Percentiles rank a stretch among this genome's conserved stretches.
phyloP scores from a whole-genome alignment of 1,140 invertebrate species.

The Sarcophaga bullata region DNA sequence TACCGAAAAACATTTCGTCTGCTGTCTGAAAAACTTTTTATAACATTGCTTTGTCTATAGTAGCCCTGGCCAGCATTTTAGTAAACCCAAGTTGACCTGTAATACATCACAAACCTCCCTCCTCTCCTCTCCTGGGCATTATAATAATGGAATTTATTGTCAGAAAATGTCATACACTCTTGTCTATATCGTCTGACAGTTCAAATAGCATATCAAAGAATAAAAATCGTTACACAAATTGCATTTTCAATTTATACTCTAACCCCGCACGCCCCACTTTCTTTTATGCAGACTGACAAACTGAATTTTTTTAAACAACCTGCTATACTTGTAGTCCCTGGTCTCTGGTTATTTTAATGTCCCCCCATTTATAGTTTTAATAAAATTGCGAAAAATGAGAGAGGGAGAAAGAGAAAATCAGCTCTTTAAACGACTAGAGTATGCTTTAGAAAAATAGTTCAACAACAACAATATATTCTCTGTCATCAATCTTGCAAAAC shows the following conservation, averaged over 20 bases:
- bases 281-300: not conserved
- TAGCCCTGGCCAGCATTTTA: no score
- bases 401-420: no score
- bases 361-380: no score
- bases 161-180: not conserved
- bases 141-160: slow-evolving; percentile 3
- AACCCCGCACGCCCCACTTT: not conserved
- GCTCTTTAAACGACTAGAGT: not conserved
- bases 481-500: slow-evolving; percentile 9
- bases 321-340: not conserved
- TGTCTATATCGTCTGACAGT: not conserved
- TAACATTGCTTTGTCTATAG: no score
- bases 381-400: no score
- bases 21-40: no score
- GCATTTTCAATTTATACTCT: not conserved
- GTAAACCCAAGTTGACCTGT: no score
- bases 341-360: no score
- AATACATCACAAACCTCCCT: no score
- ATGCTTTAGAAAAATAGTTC: not conserved
- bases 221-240: slow-evolving; percentile 12
- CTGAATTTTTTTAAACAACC: not conserved
- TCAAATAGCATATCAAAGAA: not conserved
- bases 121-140: no score
- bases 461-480: not conserved
- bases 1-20: no score